phyloP scores from a whole-genome alignment of 1,140 invertebrate genomes.

The Eciton burchellii region DNA sequence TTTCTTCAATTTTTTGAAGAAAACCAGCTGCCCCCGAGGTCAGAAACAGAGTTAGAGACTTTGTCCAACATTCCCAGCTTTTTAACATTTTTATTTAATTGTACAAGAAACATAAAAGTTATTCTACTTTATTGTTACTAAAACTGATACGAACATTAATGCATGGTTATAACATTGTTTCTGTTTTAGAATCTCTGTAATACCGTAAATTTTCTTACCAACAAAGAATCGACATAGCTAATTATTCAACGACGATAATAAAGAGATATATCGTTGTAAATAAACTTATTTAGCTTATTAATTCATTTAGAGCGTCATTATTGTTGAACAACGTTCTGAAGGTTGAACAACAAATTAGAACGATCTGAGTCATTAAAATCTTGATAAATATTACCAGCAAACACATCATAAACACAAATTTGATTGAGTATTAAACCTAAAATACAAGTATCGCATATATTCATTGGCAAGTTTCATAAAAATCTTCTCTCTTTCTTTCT shows the following conservation, averaged over 20 bases:
- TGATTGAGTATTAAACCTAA: not conserved
- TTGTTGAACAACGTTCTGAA: not conserved
- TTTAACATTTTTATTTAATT: not conserved
- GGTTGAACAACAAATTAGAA: not conserved
- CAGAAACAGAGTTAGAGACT: not conserved
- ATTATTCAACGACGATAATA: not conserved
- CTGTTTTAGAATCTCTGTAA: not conserved
- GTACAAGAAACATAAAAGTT: not conserved
- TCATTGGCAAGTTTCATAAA: slow-evolving; percentile 3
- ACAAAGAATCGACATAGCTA: not conserved
- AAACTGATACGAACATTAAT: not conserved
- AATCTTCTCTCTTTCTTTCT: not conserved
- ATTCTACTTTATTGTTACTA: not conserved
- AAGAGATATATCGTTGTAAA: not conserved
- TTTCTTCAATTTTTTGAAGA: not conserved
- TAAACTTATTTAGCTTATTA: slow-evolving; percentile 21
- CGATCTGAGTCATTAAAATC: not conserved
- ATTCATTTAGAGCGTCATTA: not conserved
- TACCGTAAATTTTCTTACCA: not conserved
- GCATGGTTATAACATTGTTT: not conserved
- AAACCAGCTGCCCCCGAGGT: not conserved
- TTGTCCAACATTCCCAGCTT: too few relatives aligned
- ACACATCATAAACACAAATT: not conserved
- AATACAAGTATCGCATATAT: not conserved
- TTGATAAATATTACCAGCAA: not conserved